A percentile compares a stretch with the other conserved stretches of the same genome.
Conservation (phyloP, 2,113 vertebrate genomes). For the Trematomus loennbergii region DNA sequence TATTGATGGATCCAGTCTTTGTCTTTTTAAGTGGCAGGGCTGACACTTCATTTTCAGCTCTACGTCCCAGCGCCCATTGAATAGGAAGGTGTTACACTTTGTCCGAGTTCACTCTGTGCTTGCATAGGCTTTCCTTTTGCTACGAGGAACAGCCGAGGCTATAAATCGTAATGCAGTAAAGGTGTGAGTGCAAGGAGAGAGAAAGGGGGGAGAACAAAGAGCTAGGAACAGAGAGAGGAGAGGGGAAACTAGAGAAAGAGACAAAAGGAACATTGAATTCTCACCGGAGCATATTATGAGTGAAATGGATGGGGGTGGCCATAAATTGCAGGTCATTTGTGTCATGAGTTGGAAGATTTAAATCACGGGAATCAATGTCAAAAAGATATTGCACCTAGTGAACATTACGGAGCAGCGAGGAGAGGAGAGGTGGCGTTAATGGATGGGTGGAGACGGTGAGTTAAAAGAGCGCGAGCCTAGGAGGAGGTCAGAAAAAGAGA, state of each 20-base stretch:
- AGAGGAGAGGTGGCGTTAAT: constrained; percentile 40
- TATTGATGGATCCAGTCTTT: constrained; percentile 57
- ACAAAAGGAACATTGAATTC: constrained; percentile 70
- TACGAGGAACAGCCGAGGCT: constrained; percentile 20
- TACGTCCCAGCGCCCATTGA: constrained; percentile 43
- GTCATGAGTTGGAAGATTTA: constrained; percentile 71
- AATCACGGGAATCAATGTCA: constrained; percentile 76
- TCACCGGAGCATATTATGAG: constrained; percentile 76
- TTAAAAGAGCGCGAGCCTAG: constrained; percentile 46
- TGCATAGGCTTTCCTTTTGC: constrained; percentile 43
- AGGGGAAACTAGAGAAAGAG: constrained; percentile 11
- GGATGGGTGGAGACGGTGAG: constrained; percentile 44
- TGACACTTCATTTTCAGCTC: constrained; percentile 62
- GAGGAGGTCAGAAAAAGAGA: constrained; percentile 51
- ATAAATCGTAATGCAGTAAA: constrained; percentile 67
- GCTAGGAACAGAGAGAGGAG: constrained; percentile 21
- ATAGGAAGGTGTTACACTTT: constrained; percentile 40
- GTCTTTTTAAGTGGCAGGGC: constrained; percentile 38
- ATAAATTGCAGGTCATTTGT: constrained; percentile 79
- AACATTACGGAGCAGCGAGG: constrained; percentile 55
- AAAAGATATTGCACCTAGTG: constrained; percentile 47
- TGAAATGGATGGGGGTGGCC: constrained; percentile 56
- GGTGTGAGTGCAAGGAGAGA: constrained; percentile 33
- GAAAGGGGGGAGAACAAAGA: constrained; percentile 57
- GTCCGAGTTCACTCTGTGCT: constrained; percentile 39